A percentile compares a stretch with the other conserved stretches of the same genome.
phyloP scores from a whole-genome alignment of 1,140 invertebrate genomes.

The Drosophila kikkawai region DNA sequence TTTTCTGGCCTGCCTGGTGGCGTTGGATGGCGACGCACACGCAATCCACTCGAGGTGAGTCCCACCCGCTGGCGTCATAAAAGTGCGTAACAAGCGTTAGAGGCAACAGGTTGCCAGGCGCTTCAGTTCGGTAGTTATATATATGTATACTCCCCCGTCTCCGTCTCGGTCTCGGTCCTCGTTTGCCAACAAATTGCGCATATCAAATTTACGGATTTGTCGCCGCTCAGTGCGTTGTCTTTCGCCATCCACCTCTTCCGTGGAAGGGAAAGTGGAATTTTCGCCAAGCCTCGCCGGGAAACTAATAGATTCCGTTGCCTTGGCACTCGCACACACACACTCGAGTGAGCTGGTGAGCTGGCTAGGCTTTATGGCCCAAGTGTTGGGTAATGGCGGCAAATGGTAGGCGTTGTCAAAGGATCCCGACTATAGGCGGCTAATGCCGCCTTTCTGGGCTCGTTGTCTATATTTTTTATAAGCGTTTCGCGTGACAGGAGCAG shows the following conservation, averaged over 20 bases:
- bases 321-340: conserved; percentile 38
- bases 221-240: conserved; percentile 26
- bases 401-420: conserved; percentile 71
- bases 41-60: conserved; percentile 36
- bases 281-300: conserved; percentile 60
- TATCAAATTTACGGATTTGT: conserved; percentile 83
- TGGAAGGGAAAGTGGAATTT: conserved; percentile 29
- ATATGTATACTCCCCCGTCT: neutral
- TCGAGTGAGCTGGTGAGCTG: neutral
- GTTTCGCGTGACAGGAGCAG: conserved; percentile 68
- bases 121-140: conserved; percentile 33
- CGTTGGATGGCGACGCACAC: conserved; percentile 25
- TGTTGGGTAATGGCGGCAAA: conserved; percentile 74
- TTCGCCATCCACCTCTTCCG: conserved; percentile 23
- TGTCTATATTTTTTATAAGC: conserved; percentile 68
- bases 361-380: conserved; percentile 50
- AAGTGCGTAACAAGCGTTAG: conserved; percentile 61
- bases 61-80: conserved; percentile 52
- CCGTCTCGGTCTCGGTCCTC: conserved; percentile 30
- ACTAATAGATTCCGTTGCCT: conserved; percentile 80
- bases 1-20: conserved; percentile 6
- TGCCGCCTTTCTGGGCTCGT: conserved; percentile 61
- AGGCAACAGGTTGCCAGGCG: conserved; percentile 72
- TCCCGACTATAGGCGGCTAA: conserved; percentile 65
- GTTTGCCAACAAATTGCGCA: conserved; percentile 80